These are phyloP conservation scores for Vireo griseus DNA, from an alignment of 2,797 vertebrate species.

Conservation along the genomic window DNA sequence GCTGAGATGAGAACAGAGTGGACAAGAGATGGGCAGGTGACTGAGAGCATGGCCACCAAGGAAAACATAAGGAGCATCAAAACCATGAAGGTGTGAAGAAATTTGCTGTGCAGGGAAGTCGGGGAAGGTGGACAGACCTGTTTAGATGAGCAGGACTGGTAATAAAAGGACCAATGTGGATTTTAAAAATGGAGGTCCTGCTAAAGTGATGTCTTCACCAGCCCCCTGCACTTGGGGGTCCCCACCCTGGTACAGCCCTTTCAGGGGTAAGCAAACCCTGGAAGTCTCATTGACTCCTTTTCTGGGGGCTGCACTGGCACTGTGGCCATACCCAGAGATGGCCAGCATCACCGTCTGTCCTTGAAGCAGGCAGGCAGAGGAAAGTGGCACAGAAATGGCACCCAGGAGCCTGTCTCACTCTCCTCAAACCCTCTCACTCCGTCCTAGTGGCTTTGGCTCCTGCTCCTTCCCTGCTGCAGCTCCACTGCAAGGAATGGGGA, in stretches of 20 bases:
- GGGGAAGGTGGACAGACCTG: background rate
- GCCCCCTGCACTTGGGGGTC: fast-evolving
- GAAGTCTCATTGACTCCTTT: background rate
- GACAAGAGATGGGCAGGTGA: background rate
- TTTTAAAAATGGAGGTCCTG: background rate
- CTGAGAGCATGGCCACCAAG: fast-evolving
- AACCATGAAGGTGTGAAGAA: background rate
- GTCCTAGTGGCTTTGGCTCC: background rate
- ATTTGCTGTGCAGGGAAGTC: background rate
- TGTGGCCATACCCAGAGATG: background rate
- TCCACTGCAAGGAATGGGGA: background rate
- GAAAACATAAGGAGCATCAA: background rate
- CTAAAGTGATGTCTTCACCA: background rate
- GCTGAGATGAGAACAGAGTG: background rate
- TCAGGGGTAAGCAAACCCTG: background rate
- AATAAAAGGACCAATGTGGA: background rate
- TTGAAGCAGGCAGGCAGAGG: background rate
- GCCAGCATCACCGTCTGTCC: background rate
- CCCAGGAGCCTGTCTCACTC: background rate
- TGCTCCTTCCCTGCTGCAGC: background rate
- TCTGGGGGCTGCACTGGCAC: fast-evolving
- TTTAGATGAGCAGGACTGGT: background rate
- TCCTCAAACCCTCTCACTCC: background rate
- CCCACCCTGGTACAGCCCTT: background rate
- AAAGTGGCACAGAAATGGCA: background rate